These are phyloP conservation scores for Monoplex corrugatus DNA, from an alignment of 2,888 invertebrate genomes.

Conservation along the genomic window DNA sequence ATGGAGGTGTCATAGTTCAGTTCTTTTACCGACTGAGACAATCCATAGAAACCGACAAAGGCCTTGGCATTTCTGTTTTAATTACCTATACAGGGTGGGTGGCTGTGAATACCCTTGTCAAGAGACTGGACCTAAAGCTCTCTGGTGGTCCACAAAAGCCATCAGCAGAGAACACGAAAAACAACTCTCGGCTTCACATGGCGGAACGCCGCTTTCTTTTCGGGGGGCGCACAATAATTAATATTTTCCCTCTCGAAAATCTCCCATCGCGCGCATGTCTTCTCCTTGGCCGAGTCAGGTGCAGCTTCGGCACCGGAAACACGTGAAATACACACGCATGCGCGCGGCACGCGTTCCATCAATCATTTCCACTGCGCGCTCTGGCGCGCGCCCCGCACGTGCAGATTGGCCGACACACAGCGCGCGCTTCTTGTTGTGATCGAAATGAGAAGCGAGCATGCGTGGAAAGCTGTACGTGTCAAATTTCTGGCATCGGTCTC, in stretches of 20 bases:
- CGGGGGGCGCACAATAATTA: constrained; percentile 8
- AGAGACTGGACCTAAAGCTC: neutral
- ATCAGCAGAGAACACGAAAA: neutral
- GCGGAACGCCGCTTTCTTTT: neutral
- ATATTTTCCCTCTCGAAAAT: constrained; percentile 14
- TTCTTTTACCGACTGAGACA: neutral
- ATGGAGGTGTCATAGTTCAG: neutral
- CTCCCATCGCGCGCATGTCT: neutral
- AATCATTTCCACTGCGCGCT: constrained; percentile 41
- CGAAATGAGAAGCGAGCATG: neutral
- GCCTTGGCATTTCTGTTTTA: neutral
- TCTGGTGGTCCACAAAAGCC: neutral
- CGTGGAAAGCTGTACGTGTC: neutral
- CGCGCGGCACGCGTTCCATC: constrained; percentile 48
- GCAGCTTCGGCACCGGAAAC: constrained; percentile 42
- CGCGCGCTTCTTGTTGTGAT: constrained; percentile 8
- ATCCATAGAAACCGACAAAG: neutral
- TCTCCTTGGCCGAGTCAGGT: constrained; percentile 24
- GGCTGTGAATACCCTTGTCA: neutral
- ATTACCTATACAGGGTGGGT: neutral
- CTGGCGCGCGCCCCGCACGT: constrained; percentile 22
- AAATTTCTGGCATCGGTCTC: neutral
- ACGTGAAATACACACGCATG: constrained; percentile 43
- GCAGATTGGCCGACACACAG: constrained; percentile 32
- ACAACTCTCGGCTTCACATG: neutral